Evolutionary conservation across 2,113 vertebrate species (phyloP).

Genomic region (Thinocorus orbignyianus): DNA sequence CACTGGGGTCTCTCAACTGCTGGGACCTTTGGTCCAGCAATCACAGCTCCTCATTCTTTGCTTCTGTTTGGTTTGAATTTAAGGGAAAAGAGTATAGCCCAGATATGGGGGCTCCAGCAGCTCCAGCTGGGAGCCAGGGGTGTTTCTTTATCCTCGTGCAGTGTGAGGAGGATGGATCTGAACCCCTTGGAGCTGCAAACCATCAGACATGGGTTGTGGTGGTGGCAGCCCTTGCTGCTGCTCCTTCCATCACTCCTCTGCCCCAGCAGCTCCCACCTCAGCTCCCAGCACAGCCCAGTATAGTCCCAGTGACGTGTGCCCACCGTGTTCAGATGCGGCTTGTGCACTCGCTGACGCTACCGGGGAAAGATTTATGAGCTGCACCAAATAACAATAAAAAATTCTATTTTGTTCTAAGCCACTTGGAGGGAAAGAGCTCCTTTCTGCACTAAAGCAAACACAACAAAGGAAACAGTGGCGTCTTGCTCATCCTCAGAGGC

Average conservation of each 20-base stretch:
- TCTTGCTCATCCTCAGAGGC: neutral
- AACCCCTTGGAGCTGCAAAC: neutral
- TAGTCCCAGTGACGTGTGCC: too few species aligned
- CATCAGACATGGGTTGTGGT: accelerated
- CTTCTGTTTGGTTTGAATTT: neutral
- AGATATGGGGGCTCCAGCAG: neutral
- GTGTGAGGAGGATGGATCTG: neutral
- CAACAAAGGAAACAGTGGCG: neutral
- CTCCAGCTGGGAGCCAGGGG: neutral
- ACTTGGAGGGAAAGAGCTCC: neutral
- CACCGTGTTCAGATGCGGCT: neutral
- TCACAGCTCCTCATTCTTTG: neutral
- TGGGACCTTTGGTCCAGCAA: neutral
- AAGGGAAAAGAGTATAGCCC: neutral
- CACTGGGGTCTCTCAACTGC: neutral
- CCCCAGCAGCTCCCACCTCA: neutral
- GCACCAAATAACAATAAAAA: neutral
- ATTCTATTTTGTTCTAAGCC: neutral
- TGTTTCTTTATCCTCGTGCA: accelerated
- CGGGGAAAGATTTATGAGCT: neutral
- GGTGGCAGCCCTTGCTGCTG: neutral
- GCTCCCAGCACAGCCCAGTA: neutral
- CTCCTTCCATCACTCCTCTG: neutral
- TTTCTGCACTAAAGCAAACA: neutral
- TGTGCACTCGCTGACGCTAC: neutral